These are phyloP conservation scores for Chelonus formosanus DNA, from an alignment of 2,888 invertebrate genomes.

Conservation along the genomic window DNA sequence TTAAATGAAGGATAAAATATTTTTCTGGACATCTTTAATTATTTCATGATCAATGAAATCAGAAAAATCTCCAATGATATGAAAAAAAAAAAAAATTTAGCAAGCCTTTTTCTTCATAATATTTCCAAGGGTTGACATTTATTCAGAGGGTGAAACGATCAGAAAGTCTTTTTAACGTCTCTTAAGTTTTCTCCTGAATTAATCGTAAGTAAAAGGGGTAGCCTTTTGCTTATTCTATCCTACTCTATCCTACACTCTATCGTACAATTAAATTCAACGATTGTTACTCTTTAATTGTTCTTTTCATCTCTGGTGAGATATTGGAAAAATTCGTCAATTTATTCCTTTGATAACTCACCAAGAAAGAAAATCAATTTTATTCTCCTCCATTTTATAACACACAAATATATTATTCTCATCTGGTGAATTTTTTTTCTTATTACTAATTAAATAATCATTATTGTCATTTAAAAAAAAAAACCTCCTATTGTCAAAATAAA, in stretches of 20 bases:
- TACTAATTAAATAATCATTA: too few species aligned
- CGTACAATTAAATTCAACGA: constrained; percentile 64
- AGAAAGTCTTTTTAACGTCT: constrained; percentile 24
- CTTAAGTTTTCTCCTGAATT: constrained; percentile 20
- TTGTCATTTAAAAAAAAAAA: too few species aligned
- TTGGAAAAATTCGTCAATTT: constrained; percentile 10
- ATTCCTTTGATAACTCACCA: constrained; percentile 1
- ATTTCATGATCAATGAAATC: too few species aligned
- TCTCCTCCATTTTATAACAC: too few species aligned
- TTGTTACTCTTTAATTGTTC: constrained; percentile 64
- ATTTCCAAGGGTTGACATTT: constrained; percentile 22
- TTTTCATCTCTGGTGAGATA: constrained; percentile 40
- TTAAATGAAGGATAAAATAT: too few species aligned
- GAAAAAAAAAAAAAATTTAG: not conserved
- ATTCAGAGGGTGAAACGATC: constrained; percentile 5
- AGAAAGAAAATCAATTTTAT: too few species aligned
- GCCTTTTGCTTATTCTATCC: not conserved
- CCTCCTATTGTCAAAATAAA: too few species aligned
- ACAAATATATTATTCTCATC: too few species aligned
- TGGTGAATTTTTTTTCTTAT: too few species aligned
- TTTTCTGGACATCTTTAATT: too few species aligned
- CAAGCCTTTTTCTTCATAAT: constrained; percentile 5
- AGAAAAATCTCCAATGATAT: not conserved
- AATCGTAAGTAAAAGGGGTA: constrained; percentile 3
- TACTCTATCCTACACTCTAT: not conserved